A percentile compares a stretch with the other conserved stretches of the same genome.
Conservation (phyloP, 23 tunicate species). For the Halocynthia roretzi region DNA sequence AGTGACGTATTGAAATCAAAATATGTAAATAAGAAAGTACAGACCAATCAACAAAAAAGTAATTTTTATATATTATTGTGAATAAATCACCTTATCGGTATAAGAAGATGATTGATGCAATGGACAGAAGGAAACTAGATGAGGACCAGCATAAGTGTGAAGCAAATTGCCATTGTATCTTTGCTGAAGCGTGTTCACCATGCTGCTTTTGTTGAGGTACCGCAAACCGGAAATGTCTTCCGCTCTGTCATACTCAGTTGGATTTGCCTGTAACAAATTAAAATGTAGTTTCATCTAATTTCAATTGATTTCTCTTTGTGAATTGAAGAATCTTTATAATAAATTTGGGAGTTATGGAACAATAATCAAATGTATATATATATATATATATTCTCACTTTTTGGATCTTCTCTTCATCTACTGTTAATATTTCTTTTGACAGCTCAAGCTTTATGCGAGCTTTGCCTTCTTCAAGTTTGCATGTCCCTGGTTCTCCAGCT, state of each 20-base stretch:
- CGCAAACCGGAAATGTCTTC: conserved; percentile 63
- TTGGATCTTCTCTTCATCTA: conserved; percentile 69
- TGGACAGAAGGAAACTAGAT: conserved; percentile 43
- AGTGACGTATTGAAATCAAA: not conserved
- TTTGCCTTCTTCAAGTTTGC: conserved; percentile 50
- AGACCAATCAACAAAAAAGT: not conserved
- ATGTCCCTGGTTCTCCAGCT: conserved; percentile 11
- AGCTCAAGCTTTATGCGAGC: conserved; percentile 26
- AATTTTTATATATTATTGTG: not conserved
- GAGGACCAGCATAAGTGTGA: conserved; percentile 74
- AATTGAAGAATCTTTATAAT: not conserved
- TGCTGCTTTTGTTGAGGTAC: conserved; percentile 67
- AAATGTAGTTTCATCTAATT: not conserved
- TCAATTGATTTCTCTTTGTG: not conserved
- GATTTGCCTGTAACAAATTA: conserved; percentile 39
- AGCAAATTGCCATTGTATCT: conserved; percentile 41
- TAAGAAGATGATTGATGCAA: conserved; percentile 8
- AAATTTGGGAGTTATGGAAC: not conserved
- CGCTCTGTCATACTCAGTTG: conserved; percentile 54
- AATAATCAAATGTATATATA: not conserved
- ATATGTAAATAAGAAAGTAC: not conserved
- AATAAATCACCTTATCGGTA: conserved; percentile 7
- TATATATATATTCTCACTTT: conserved; percentile 25
- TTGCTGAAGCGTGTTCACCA: conserved; percentile 60
- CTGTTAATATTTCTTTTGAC: conserved; percentile 38